phyloP scores from a whole-genome alignment of 2,113 vertebrate species.

The Megaptera novaeangliae region DNA sequence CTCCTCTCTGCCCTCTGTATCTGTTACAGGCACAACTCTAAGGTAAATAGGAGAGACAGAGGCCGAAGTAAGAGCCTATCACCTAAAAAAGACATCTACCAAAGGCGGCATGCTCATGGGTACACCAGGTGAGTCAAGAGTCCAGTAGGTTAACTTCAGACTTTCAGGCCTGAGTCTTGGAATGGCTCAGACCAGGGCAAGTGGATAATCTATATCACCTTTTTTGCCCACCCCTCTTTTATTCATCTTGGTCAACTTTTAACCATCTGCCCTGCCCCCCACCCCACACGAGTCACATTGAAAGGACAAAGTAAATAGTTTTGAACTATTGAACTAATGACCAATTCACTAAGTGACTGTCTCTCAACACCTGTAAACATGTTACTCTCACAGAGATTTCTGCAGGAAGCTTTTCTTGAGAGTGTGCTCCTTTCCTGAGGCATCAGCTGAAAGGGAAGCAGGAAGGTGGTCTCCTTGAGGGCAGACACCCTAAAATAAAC shows the following conservation, averaged over 20 bases:
- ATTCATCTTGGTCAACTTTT: neutral
- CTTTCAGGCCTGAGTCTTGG: neutral
- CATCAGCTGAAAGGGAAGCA: neutral
- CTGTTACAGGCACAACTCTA: constrained; percentile 73
- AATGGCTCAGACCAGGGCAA: neutral
- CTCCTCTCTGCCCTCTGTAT: neutral
- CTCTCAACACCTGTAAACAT: neutral
- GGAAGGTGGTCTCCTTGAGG: neutral
- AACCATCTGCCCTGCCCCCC: neutral
- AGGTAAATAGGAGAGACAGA: constrained; percentile 74
- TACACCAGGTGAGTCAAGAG: constrained; percentile 85
- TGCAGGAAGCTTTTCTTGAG: neutral
- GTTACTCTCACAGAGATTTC: neutral
- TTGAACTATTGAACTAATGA: neutral
- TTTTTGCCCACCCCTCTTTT: neutral
- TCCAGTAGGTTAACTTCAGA: neutral
- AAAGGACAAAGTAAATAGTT: neutral
- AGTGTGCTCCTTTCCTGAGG: neutral
- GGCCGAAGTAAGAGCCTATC: constrained; percentile 78
- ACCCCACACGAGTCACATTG: neutral
- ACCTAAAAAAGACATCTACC: constrained; percentile 78
- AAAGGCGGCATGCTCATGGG: constrained; percentile 76
- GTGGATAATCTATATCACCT: neutral
- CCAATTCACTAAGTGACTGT: neutral
- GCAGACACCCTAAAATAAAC: neutral